phyloP scores from a whole-genome alignment of 2,113 vertebrate species.

The Chaenogobius annularis region DNA sequence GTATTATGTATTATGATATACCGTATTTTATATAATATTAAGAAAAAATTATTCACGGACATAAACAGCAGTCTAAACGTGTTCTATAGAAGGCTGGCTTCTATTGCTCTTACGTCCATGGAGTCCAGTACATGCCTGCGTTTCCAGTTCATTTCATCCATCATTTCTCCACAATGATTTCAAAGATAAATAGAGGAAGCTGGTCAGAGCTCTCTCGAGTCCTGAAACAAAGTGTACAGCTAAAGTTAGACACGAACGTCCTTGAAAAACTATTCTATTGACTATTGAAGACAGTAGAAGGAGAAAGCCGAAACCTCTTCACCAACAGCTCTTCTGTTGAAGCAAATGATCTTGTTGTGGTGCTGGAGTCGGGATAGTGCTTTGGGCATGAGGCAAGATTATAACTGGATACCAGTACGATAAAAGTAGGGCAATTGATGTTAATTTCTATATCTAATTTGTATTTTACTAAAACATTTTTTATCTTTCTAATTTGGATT shows the following conservation, averaged over 20 bases:
- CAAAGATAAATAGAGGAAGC: constrained; percentile 10
- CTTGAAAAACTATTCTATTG: background rate
- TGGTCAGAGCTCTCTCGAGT: background rate
- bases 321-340: background rate
- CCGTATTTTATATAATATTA: too few relatives aligned
- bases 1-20: background rate
- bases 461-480: too few relatives aligned
- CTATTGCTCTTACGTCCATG: background rate
- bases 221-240: background rate
- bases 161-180: constrained; percentile 27
- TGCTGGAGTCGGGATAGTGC: background rate
- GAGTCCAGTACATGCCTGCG: constrained; percentile 5
- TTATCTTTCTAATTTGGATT: too few relatives aligned
- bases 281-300: background rate
- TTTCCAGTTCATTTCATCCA: constrained; percentile 24
- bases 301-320: background rate
- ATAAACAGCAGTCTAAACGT: background rate
- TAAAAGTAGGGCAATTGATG: too few relatives aligned
- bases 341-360: background rate
- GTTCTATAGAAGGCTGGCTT: background rate
- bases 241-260: constrained; percentile 2
- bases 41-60: background rate
- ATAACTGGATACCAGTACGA: too few relatives aligned
- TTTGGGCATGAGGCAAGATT: background rate
- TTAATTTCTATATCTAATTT: too few relatives aligned